These are phyloP conservation scores for Coryphaenoides rupestris DNA, from an alignment of 2,113 vertebrate genomes.

Conservation along the genomic window DNA sequence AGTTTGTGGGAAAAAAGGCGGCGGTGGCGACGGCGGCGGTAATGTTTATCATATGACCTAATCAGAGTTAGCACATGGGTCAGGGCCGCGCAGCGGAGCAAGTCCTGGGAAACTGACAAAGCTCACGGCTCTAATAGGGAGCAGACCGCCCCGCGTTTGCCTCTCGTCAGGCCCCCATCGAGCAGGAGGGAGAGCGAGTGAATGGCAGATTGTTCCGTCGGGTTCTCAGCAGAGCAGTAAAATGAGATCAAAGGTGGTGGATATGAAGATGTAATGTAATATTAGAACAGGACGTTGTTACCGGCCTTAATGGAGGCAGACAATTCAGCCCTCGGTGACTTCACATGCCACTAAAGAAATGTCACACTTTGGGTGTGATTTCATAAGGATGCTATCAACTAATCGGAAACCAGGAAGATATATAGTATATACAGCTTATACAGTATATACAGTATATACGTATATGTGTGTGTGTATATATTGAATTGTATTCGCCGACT, in stretches of 20 bases:
- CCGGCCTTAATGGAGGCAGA: slow-evolving; percentile 6
- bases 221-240: slow-evolving; percentile 24
- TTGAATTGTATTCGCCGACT: no score
- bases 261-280: slow-evolving; percentile 33
- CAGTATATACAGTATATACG: no score
- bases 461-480: no score
- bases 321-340: slow-evolving; percentile 7
- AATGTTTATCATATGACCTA: slow-evolving; percentile 90
- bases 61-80: slow-evolving; percentile 77
- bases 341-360: no score
- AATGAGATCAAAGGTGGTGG: slow-evolving; percentile 46
- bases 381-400: no score
- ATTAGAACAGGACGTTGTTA: slow-evolving; percentile 23
- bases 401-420: no score
- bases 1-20: slow-evolving; percentile 84
- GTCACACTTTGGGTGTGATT: no score
- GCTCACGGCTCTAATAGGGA: slow-evolving; percentile 68
- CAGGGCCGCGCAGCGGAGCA: slow-evolving; percentile 73
- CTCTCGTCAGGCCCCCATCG: slow-evolving; percentile 52
- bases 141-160: slow-evolving; percentile 70
- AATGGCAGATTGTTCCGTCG: slow-evolving; percentile 45
- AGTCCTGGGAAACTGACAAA: slow-evolving; percentile 77
- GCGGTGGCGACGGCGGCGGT: slow-evolving; percentile 63
- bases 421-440: no score
- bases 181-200: no score